phyloP scores from a whole-genome alignment of 2,888 invertebrate genomes.

The Pandemis cinnamomeana region DNA sequence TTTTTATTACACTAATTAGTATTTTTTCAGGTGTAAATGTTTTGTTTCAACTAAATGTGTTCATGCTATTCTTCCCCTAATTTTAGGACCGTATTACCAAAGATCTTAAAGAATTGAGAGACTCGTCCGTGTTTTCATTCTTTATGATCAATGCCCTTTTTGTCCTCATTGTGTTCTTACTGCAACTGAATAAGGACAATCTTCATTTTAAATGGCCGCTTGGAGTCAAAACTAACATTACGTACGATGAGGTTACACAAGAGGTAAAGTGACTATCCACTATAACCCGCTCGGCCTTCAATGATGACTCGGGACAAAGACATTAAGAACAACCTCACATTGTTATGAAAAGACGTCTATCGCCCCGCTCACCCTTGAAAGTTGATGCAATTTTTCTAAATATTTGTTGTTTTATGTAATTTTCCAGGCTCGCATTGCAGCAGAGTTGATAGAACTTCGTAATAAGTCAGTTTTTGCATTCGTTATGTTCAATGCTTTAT shows the following conservation, averaged over 20 bases:
- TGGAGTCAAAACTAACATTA: slow-evolving; percentile 96
- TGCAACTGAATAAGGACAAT: slow-evolving; percentile 99
- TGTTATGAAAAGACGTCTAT: neutral
- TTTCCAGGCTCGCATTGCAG: slow-evolving; percentile 94
- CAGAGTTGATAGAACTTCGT: slow-evolving; percentile 96
- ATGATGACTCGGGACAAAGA: slow-evolving; percentile 74
- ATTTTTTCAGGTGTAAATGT: slow-evolving; percentile 58
- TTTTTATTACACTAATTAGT: neutral
- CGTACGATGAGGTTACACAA: slow-evolving; percentile 94
- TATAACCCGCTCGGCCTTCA: slow-evolving; percentile 75
- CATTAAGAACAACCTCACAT: neutral
- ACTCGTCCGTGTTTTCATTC: slow-evolving; percentile 97
- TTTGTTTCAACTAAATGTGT: slow-evolving; percentile 29
- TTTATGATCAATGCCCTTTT: slow-evolving; percentile 99
- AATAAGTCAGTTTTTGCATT: slow-evolving; percentile 99
- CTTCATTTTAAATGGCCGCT: slow-evolving; percentile 98
- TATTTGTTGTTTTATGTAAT: slow-evolving; percentile 75
- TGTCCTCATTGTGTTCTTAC: slow-evolving; percentile 98
- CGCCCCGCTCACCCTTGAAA: slow-evolving; percentile 84
- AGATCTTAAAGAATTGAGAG: slow-evolving; percentile 97
- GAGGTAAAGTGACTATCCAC: slow-evolving; percentile 91
- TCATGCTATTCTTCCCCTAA: slow-evolving; percentile 67
- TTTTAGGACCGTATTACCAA: slow-evolving; percentile 95
- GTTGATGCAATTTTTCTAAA: slow-evolving; percentile 72
- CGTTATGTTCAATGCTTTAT: slow-evolving; percentile 99